Evolutionary conservation across 2,113 vertebrate genomes (phyloP), one percentile per base, ranked within the genome.

Genomic region (Siniperca knerii): DNA sequence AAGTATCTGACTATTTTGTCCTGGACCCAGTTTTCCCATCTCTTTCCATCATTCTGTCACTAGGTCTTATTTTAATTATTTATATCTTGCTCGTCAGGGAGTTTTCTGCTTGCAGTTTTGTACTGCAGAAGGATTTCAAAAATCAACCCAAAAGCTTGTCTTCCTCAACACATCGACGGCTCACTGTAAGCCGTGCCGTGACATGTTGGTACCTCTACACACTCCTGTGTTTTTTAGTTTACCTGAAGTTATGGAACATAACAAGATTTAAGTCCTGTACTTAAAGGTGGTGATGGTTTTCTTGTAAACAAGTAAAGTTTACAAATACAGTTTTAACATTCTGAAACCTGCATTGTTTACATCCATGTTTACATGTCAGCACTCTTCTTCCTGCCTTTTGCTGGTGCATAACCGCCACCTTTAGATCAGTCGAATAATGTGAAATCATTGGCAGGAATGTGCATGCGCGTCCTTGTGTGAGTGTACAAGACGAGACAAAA

Each of bases 61-160:
- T 44, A 61, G 23, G 23, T 37, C 3, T 80, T n/a, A 13, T 46
- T 18, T 60, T 54, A 76, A 76, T 79, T 44, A 76, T 77, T 64
- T 55, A 62, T 60, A 20, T 66, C 13, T 48, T 55, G 29, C 35
- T 16, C 46, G 42, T 64, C 37, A 58, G 58, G 48, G 52, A 64
- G 44, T 81, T 52, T 29, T 62, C 44, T 50, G 8, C 18, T 8
- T 62, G 20, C 44, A 62, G 5, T 74, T 25, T 44, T 74, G 71
- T 2, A 20, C 15, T 48, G 40, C 65, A 33, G 18, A 44, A 11
- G 25, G 54, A 23, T 29, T 57, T 11, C 6, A 46, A n/a, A 57
- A 58, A 73, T 66, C 40, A 13, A 8, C 10, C 16, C 5, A 12
- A 21, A 29, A 50, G 44, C 12, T 37, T 37, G 44, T 64, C 20